phyloP scores from a whole-genome alignment of 1,140 invertebrate genomes.

The Lucilia cuprina region DNA sequence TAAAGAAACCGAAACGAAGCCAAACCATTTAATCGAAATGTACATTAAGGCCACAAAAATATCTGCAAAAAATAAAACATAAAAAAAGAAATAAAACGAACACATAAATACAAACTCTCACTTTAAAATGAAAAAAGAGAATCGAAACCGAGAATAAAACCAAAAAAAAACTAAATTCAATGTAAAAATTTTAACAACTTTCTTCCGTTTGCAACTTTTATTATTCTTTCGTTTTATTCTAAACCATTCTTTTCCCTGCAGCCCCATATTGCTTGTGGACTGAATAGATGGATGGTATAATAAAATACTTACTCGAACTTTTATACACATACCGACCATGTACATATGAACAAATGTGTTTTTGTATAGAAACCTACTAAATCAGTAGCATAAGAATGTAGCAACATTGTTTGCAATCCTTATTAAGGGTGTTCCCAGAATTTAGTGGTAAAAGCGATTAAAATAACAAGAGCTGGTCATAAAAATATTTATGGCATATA shows the following conservation, averaged over 20 bases:
- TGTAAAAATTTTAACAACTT: constrained; percentile 21
- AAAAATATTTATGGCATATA: neutral
- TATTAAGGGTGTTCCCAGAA: neutral
- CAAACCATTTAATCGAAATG: neutral
- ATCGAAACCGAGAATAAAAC: neutral
- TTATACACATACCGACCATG: neutral
- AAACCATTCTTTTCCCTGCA: too few species aligned
- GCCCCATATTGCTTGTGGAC: neutral
- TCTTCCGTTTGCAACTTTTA: neutral
- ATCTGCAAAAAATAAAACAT: neutral
- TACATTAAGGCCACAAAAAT: constrained; percentile 28
- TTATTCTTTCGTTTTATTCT: neutral
- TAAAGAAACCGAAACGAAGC: neutral
- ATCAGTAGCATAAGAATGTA: neutral
- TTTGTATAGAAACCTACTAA: neutral
- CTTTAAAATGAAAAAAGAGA: neutral
- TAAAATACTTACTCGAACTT: neutral
- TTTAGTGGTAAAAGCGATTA: neutral
- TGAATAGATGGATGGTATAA: neutral
- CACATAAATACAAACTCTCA: neutral
- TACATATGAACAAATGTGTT: neutral
- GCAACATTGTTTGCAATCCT: neutral
- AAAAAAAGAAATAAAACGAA: neutral
- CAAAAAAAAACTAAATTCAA: constrained; percentile 13
- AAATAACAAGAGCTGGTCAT: neutral